Conservation (phyloP, 2,888 invertebrate genomes). For the Cryptocephalus primarius region DNA sequence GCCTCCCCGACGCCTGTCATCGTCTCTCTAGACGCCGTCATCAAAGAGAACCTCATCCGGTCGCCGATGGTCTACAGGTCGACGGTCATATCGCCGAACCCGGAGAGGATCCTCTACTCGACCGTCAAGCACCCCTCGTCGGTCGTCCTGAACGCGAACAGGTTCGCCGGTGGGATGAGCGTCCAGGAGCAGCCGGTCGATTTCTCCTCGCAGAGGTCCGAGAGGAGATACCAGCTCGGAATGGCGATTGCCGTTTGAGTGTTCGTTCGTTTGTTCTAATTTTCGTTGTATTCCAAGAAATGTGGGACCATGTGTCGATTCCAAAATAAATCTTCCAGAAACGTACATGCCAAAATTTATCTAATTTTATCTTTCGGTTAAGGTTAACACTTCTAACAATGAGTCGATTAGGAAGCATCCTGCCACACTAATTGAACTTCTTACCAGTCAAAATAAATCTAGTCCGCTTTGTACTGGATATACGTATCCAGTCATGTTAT, state of each 20-base stretch:
- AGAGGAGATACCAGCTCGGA: conserved; percentile 22
- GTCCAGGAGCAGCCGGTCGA: conserved; percentile 37
- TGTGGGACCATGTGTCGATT: conserved; percentile 2
- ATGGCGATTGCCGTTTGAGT: conserved; percentile 28
- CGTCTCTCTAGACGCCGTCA: conserved; percentile 27
- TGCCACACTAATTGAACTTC: no score
- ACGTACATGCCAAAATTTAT: conserved; percentile 7
- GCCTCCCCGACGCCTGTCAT: conserved; percentile 35
- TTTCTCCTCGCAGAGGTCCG: conserved; percentile 24
- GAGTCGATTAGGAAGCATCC: no score
- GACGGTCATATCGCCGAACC: conserved; percentile 45
- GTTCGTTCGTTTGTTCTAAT: neutral
- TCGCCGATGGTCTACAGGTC: conserved; percentile 40
- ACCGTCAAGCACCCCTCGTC: conserved; percentile 34
- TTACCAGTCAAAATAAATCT: no score
- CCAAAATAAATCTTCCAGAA: conserved; percentile 4
- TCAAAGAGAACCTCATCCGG: conserved; percentile 23
- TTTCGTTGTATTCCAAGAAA: conserved; percentile 10
- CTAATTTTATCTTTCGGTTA: conserved; percentile 4
- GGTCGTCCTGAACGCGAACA: conserved; percentile 27
- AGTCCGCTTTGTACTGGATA: no score
- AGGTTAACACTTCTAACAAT: no score
- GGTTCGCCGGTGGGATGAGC: conserved; percentile 8
- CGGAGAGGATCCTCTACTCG: conserved; percentile 38
- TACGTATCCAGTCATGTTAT: no score